Base-by-base conservation (phyloP, 2,888 invertebrate species). In the Auanema sp. region DNA sequence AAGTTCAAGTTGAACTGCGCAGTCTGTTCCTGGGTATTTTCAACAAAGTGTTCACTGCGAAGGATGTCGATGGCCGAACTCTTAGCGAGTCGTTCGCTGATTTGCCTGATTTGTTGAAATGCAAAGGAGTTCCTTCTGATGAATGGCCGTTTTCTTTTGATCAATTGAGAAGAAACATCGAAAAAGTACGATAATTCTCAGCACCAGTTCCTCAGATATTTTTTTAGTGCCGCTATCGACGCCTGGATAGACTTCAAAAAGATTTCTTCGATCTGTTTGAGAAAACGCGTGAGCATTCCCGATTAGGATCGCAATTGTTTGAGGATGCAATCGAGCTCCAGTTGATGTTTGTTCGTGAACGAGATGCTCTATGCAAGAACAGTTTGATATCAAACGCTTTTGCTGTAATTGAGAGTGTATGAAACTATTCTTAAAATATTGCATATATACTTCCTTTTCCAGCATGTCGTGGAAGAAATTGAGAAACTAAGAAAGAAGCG, bases 251-350 rank as follows among this genome's bases (percentile, higher is more conserved):
- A 61, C 97, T 97, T 86, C 74, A 76, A 55, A 64, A 93, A 79
- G 97, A 98, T 83, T 89, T 97, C 83, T 97, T 98, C 84, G 89
- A 91, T 42, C 92, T 96, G 69, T 89, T 97, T 83, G 93, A 95
- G 79, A 86, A 87, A 66, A 94, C 94, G 0, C 89, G 97, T 2
- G 89, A 90, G 65, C 87, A 93, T 0, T 91, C 93, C 0, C 89
- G 93, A 14, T 91, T 92, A 0, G 95, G 96, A 86, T 95, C 96
- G 43, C 63, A 86, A 84, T 89, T 93, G 52, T 97, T 95, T 86
- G 94, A 96, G 83, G 97, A 98, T 85, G 90, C 95, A 0, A 89
- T 93, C 40, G 94, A 95, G 80, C 87, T 98, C 57, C 96, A 97
- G 85, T 89, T 90, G 12, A 93, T 90, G 85, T 97, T 92, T 85